Conservation (phyloP, 2,888 invertebrate species). For the Pseudanteris insignis region DNA sequence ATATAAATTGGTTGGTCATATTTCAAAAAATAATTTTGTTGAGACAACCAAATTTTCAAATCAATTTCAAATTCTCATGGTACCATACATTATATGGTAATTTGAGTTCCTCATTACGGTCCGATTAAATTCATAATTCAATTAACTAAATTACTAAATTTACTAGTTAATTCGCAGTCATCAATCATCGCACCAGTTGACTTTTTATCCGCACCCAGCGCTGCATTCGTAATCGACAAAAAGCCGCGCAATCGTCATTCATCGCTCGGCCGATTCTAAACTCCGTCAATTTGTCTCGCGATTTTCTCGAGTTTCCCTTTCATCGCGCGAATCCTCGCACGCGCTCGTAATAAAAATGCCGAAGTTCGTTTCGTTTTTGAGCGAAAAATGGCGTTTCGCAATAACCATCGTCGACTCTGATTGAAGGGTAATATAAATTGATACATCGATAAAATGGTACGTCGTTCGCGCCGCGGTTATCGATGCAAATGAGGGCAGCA, state of each 20-base stretch:
- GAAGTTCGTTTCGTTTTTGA: slow-evolving; percentile 12
- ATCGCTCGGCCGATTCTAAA: slow-evolving; percentile 2
- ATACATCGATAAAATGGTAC: slow-evolving; percentile 35
- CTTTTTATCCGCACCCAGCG: not conserved
- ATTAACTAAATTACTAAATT: no score
- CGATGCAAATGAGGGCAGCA: slow-evolving; percentile 45
- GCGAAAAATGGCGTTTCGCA: slow-evolving; percentile 31
- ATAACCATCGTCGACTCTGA: slow-evolving; percentile 33
- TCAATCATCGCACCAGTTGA: not conserved
- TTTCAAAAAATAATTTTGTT: no score
- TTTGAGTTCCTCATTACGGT: no score
- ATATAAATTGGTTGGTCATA: no score
- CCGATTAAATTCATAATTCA: no score
- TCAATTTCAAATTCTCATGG: no score
- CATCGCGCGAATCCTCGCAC: slow-evolving; percentile 13
- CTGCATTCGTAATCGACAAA: not conserved
- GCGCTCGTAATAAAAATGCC: slow-evolving; percentile 13
- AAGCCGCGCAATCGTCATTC: not conserved
- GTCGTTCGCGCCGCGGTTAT: slow-evolving; percentile 36
- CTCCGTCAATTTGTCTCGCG: slow-evolving; percentile 8
- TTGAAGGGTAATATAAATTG: slow-evolving; percentile 45
- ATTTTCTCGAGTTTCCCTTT: slow-evolving; percentile 15
- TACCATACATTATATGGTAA: no score
- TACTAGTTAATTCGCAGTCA: no score
- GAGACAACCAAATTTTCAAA: no score